Percentiles rank a stretch among this genome's conserved stretches.
Evolutionary conservation across 2,888 invertebrate genomes (phyloP).

Genomic region (Patella ulyssiponensis): DNA sequence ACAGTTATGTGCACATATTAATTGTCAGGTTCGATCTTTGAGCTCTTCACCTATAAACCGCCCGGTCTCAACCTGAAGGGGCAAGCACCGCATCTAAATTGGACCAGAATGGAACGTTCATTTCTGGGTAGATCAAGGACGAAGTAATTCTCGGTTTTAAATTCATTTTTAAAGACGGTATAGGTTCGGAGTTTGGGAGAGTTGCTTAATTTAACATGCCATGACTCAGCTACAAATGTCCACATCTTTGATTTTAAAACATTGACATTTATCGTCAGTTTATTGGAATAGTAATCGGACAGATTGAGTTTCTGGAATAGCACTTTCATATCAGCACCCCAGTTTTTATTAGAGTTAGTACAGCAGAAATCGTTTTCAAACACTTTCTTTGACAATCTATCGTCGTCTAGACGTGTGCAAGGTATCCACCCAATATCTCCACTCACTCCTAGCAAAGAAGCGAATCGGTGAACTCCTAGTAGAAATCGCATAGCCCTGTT

Average conservation of each 20-base stretch:
- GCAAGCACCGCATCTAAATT: no score
- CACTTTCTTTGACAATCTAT: neutral
- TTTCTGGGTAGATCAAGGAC: no score
- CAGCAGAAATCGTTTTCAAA: neutral
- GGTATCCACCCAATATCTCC: constrained; percentile 34
- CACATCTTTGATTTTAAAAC: neutral
- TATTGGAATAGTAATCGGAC: neutral
- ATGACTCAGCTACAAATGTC: neutral
- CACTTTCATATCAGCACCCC: no score
- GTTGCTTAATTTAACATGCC: neutral
- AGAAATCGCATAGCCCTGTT: constrained; percentile 32
- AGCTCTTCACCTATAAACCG: no score
- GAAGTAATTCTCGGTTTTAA: no score
- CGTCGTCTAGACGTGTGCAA: constrained; percentile 24
- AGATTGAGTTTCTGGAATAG: no score
- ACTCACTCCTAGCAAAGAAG: constrained; percentile 24
- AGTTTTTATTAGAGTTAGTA: neutral
- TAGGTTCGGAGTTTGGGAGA: neutral
- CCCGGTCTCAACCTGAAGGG: no score
- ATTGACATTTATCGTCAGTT: neutral
- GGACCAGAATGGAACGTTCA: no score
- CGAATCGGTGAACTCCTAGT: constrained; percentile 32
- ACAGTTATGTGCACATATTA: no score
- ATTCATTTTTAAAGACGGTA: no score
- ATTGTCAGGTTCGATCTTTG: no score